Conservation (phyloP, 2,888 invertebrate species). For the Apoda limacodes region DNA sequence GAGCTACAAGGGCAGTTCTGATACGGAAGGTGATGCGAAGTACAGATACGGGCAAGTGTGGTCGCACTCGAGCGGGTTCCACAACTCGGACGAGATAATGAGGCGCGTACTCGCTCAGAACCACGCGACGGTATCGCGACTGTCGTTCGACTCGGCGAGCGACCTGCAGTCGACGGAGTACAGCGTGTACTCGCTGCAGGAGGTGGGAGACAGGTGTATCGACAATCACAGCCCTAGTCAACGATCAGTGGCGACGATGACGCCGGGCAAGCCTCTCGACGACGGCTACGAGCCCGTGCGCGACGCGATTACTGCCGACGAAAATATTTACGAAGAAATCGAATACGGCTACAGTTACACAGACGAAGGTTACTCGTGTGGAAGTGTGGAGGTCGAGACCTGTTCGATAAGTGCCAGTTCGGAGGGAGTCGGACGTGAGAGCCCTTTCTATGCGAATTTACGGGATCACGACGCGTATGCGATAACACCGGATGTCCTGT, state of each 20-base stretch:
- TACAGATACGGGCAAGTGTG: slow-evolving; percentile 52
- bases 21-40: slow-evolving; percentile 33
- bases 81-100: slow-evolving; percentile 53
- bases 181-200: slow-evolving; percentile 49
- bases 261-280: slow-evolving; percentile 54
- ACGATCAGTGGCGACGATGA: slow-evolving; percentile 50
- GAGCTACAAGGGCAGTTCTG: slow-evolving; percentile 55
- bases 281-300: slow-evolving; percentile 60
- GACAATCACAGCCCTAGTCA: slow-evolving; percentile 14
- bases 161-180: slow-evolving; percentile 46
- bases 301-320: slow-evolving; percentile 51
- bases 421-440: slow-evolving; percentile 50
- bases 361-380: slow-evolving; percentile 58
- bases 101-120: slow-evolving; percentile 39
- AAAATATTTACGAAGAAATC: slow-evolving; percentile 63
- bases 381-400: slow-evolving; percentile 60
- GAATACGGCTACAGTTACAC: slow-evolving; percentile 52
- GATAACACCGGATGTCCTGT: slow-evolving; percentile 60
- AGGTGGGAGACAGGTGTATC: slow-evolving; percentile 60
- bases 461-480: slow-evolving; percentile 60
- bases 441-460: slow-evolving; percentile 58
- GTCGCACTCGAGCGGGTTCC: slow-evolving; percentile 58
- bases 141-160: slow-evolving; percentile 51
- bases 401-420: slow-evolving; percentile 59
- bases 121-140: slow-evolving; percentile 45